Evolutionary conservation across 2,797 vertebrate genomes (phyloP).

Genomic region (Spinus olivaceus): DNA sequence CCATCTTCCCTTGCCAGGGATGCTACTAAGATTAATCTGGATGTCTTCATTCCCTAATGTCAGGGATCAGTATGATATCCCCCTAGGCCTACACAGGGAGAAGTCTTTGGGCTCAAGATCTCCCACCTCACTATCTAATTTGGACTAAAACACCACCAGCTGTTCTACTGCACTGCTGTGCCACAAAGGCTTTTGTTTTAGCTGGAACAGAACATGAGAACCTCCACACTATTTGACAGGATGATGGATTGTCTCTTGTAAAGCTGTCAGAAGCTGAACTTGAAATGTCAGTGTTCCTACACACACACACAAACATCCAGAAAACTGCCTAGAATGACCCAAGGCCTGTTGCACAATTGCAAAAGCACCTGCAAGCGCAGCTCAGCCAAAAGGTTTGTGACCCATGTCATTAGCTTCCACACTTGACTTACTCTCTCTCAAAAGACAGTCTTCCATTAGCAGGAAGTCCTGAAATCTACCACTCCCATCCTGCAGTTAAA

Average conservation of each 20-base stretch:
- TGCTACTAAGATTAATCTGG: background rate
- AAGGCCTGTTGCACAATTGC: background rate
- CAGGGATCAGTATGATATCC: accelerated
- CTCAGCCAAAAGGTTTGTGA: background rate
- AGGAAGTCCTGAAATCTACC: background rate
- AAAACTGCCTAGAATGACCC: background rate
- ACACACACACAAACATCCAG: background rate
- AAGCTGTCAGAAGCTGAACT: background rate
- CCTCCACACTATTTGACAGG: background rate
- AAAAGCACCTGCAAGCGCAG: background rate
- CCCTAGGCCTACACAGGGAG: background rate
- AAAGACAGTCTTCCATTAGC: background rate
- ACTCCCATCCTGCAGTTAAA: background rate
- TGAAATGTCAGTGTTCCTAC: background rate
- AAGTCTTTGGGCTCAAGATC: background rate
- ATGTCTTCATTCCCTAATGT: background rate
- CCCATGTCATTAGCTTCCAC: background rate
- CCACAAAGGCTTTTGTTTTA: background rate
- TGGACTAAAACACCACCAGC: background rate
- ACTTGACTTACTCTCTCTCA: background rate
- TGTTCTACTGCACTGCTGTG: background rate
- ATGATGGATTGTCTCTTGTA: background rate
- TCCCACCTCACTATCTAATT: background rate
- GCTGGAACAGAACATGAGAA: background rate
- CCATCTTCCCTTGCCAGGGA: background rate